phyloP scores from a whole-genome alignment of 37 sponge, comb jelly and placozoan genomes.

The Halichondria panicea region DNA sequence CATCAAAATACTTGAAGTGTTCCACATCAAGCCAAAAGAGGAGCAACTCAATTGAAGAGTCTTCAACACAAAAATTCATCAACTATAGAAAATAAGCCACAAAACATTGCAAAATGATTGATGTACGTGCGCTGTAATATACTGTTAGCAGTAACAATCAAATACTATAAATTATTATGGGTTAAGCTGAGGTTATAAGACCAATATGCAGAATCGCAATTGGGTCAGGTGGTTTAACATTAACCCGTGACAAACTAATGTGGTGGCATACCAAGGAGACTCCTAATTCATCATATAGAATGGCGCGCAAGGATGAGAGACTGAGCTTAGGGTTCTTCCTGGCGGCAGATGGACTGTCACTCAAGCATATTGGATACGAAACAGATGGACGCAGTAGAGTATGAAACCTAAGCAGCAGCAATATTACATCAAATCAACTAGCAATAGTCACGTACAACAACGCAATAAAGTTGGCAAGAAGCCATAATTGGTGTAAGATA shows the following conservation, averaged over 20 bases:
- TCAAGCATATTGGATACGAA: conserved; percentile 3
- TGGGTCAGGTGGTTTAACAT: no score
- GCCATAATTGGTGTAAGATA: background rate
- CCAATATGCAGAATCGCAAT: no score
- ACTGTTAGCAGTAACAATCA: no score
- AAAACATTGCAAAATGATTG: no score
- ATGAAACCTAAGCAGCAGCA: conserved; percentile 5
- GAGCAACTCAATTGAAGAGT: conserved; percentile 57
- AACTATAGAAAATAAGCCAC: conserved; percentile 27
- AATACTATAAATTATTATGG: no score
- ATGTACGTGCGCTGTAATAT: no score
- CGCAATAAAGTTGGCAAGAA: background rate
- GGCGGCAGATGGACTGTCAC: background rate
- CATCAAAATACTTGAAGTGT: conserved; percentile 69
- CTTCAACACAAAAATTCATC: conserved; percentile 51
- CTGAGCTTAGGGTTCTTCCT: background rate
- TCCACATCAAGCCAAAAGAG: conserved; percentile 79
- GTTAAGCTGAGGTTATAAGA: no score
- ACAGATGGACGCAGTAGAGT: conserved; percentile 35
- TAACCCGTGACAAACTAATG: background rate
- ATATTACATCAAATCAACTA: no score
- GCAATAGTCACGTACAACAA: background rate
- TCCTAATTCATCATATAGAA: conserved; percentile 38
- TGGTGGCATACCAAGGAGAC: conserved; percentile 20
- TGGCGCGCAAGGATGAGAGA: conserved; percentile 29